These are phyloP conservation scores for Clarias gariepinus DNA, from an alignment of 2,113 vertebrate genomes.

Conservation along the genomic window DNA sequence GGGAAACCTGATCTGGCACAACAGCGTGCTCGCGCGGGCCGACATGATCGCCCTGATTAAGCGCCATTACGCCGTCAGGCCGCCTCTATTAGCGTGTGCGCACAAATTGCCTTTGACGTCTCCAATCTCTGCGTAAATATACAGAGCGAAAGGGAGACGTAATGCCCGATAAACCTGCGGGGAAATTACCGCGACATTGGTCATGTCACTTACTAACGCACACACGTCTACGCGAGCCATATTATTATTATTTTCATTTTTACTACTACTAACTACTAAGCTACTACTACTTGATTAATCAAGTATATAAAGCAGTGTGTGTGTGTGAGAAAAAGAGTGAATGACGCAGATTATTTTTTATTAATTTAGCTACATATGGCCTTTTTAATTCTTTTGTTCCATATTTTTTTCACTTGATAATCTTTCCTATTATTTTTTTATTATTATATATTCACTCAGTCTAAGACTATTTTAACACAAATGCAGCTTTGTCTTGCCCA, in stretches of 20 bases:
- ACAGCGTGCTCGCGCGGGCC: slow-evolving; percentile 57
- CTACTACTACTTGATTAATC: neutral
- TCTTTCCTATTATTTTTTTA: no score
- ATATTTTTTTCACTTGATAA: no score
- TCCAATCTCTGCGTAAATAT: slow-evolving; percentile 74
- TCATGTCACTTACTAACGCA: neutral
- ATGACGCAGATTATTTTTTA: no score
- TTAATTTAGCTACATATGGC: no score
- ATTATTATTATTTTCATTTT: neutral
- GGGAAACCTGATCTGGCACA: slow-evolving; percentile 10
- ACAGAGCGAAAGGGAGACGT: slow-evolving; percentile 69
- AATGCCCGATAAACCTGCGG: slow-evolving; percentile 17
- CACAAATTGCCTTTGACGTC: slow-evolving; percentile 82
- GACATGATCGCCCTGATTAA: slow-evolving; percentile 86
- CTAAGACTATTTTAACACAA: no score
- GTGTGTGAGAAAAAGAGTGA: no score
- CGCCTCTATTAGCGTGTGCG: slow-evolving; percentile 78
- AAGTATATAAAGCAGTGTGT: neutral
- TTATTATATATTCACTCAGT: no score
- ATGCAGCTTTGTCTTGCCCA: no score
- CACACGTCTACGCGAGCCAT: neutral
- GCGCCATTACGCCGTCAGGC: slow-evolving; percentile 81
- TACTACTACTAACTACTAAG: neutral
- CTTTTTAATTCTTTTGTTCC: no score
- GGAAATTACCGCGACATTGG: neutral